Base-by-base conservation (phyloP, 2,888 invertebrate genomes). In the Cephus pygmeus region DNA sequence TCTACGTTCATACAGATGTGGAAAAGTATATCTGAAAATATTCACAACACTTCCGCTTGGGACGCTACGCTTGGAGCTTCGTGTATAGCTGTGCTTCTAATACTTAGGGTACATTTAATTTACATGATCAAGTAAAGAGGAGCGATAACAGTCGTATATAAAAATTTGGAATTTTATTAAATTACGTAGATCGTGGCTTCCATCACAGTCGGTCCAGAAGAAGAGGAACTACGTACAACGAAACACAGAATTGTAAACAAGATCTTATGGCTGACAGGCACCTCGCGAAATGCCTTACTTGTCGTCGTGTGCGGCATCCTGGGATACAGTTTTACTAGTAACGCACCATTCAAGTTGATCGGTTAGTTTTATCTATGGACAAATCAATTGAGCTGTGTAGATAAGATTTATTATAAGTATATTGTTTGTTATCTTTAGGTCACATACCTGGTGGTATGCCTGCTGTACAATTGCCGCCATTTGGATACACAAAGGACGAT, bases 231-330 rank as follows among this genome's bases (percentile, higher is more conserved):
- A 0, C 93, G 93, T 69, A 93, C 93, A n/a, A 92, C 92, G 34
- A 91, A 92, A 4, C 94, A 95, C 86, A 93, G 92, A 82, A 89
- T 94, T 75, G 87, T 95, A 34, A 96, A 95, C 84, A 95, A 95
- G 90, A 88, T 93, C 4, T 90, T 96, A 83, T 97, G 97, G 96
- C 91, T 96, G 81, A 92, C 96, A 84, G 96, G 96, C 79, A 96
- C 96, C 1, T 95, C 96, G 23, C 93, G 97, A 81, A 97, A 97
- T 91, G 97, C 97, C 33, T 94, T 97, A 85, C 93, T 97, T 79
- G 97, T 97, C n/a, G 91, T 97, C 30, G 91, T 94, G 33, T 95
- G 96, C 84, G 96, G 96, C 79, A 91, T 94, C 77, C 93, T 97
- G 79, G 96, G 96, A 83, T 95, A 92, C 91, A 93, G 94, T 85